These are phyloP conservation scores for Isoperla grammatica DNA, from an alignment of 2,888 invertebrate species.

Conservation along the genomic window DNA sequence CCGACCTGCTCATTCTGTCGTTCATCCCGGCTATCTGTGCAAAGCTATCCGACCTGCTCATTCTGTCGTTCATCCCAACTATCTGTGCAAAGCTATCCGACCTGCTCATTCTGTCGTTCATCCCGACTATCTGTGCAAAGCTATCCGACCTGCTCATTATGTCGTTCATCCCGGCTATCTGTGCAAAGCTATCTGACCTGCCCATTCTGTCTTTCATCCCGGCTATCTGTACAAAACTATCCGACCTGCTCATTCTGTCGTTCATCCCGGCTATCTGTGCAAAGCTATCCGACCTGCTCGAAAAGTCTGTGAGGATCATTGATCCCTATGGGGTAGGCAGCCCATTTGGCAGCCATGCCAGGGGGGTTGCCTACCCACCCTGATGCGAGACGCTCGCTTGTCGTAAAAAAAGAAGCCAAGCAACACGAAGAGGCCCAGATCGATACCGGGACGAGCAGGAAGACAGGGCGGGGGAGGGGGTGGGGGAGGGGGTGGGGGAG, in stretches of 20 bases:
- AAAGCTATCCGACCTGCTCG: neutral
- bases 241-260: too few relatives aligned
- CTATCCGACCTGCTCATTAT: too few relatives aligned
- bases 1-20: too few relatives aligned
- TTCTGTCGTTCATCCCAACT: too few relatives aligned
- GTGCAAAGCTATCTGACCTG: neutral
- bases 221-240: too few relatives aligned
- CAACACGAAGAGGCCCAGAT: conserved; percentile 5
- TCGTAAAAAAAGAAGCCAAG: conserved; percentile 2
- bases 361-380: neutral
- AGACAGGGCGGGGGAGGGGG: neutral
- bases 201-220: too few relatives aligned
- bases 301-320: neutral
- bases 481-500: neutral
- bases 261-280: neutral
- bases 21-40: too few relatives aligned
- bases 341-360: conserved; percentile 8
- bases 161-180: neutral
- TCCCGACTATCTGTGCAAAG: too few relatives aligned
- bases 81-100: too few relatives aligned
- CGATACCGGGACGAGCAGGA: conserved; percentile 5
- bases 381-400: neutral
- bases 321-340: conserved; percentile 1
- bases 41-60: too few relatives aligned
- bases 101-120: too few relatives aligned